These are phyloP conservation scores for Thamnophis elegans DNA, from an alignment of 2,797 vertebrate genomes.

Conservation along the genomic window DNA sequence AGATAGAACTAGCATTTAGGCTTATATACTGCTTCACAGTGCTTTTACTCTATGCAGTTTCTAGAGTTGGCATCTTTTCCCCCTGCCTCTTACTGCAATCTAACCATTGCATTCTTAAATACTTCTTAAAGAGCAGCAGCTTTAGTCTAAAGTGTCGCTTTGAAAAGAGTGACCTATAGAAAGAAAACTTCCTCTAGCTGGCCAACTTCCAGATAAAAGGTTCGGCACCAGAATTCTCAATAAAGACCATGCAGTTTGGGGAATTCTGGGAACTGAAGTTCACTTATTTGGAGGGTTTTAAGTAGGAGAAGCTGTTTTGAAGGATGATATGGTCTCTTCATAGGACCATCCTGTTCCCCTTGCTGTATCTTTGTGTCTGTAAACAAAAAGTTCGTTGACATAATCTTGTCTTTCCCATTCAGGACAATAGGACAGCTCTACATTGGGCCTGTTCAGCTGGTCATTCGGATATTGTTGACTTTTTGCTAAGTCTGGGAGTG, in stretches of 20 bases:
- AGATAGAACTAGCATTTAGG: no score
- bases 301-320: not conserved
- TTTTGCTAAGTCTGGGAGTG: constrained; percentile 84
- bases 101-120: not conserved
- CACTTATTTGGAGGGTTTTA: not conserved
- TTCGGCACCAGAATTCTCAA: not conserved
- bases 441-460: constrained; percentile 98
- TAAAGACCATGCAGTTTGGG: not conserved
- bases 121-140: not conserved
- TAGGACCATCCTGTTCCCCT: not conserved
- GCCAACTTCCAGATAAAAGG: not conserved
- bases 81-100: not conserved
- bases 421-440: constrained; percentile 86
- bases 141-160: not conserved
- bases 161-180: not conserved
- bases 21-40: no score
- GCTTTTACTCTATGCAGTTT: no score
- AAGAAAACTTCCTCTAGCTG: not conserved
- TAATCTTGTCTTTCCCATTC: not conserved
- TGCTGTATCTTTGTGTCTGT: no score
- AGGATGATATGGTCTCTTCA: not conserved
- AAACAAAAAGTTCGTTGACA: no score
- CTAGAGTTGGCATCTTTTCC: no score
- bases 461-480: constrained; percentile 82
- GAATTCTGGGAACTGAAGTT: not conserved